Evolutionary conservation across 92 coral and sea anemone genomes (phyloP).

Genomic region (Epizoanthus rinbou): DNA sequence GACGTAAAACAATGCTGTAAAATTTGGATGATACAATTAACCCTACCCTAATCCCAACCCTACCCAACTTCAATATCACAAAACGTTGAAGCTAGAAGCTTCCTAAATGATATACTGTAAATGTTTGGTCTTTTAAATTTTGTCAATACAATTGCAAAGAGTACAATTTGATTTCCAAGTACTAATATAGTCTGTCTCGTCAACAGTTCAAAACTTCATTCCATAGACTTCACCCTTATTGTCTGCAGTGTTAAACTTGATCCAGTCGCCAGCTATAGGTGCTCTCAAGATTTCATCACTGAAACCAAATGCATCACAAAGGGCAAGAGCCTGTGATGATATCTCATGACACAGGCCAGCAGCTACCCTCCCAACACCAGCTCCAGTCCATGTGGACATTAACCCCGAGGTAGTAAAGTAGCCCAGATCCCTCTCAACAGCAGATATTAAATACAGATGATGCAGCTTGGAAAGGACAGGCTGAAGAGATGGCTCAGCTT

Average conservation of each 20-base stretch:
- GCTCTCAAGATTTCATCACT: constrained; percentile 86
- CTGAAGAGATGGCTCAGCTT: constrained; percentile 67
- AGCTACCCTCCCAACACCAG: constrained; percentile 48
- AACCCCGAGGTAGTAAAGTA: constrained; percentile 73
- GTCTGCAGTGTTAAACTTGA: constrained; percentile 75
- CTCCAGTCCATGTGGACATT: constrained; percentile 61
- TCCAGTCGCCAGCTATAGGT: constrained; percentile 92
- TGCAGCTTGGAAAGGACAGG: constrained; percentile 71
- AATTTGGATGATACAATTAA: neutral
- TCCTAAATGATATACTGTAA: no score
- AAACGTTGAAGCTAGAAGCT: no score
- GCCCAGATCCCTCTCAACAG: constrained; percentile 77
- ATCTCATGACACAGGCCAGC: constrained; percentile 81
- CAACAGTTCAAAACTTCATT: neutral
- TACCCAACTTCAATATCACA: no score
- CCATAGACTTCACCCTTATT: constrained; percentile 63
- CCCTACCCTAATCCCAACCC: no score
- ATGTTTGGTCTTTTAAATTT: no score
- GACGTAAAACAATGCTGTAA: neutral
- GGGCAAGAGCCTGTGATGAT: constrained; percentile 79
- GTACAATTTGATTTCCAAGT: no score
- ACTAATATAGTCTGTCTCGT: no score
- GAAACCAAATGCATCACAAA: constrained; percentile 92
- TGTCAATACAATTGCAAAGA: no score
- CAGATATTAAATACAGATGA: constrained; percentile 68